phyloP scores from a whole-genome alignment of 2,888 invertebrate species.

The Temnothorax ravouxi region DNA sequence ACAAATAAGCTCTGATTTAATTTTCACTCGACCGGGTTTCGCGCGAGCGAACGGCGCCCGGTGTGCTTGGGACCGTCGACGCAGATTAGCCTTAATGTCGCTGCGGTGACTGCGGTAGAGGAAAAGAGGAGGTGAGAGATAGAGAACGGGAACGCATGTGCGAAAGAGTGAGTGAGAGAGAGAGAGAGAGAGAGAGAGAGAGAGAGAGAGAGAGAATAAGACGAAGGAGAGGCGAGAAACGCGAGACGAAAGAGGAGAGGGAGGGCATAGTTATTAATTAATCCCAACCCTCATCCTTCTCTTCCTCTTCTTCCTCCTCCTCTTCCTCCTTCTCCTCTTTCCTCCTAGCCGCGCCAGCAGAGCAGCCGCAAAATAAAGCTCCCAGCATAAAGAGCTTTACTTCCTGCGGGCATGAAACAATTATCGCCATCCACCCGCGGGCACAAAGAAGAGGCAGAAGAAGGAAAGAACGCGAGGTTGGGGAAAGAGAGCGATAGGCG shows the following conservation, averaged over 20 bases:
- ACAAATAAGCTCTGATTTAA: constrained; percentile 83
- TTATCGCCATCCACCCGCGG: constrained; percentile 77
- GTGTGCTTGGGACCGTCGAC: constrained; percentile 68
- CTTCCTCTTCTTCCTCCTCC: constrained; percentile 52
- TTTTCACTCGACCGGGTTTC: constrained; percentile 78
- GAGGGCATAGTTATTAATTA: constrained; percentile 81
- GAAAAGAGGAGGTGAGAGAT: constrained; percentile 49
- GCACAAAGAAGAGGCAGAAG: constrained; percentile 71
- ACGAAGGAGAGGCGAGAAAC: constrained; percentile 14
- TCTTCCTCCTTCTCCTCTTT: neutral
- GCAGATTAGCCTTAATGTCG: constrained; percentile 81
- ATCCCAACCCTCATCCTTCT: constrained; percentile 74
- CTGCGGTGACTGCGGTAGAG: constrained; percentile 60
- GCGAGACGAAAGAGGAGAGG: constrained; percentile 47
- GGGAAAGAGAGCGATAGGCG: constrained; percentile 32
- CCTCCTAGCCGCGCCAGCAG: constrained; percentile 64
- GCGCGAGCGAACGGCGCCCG: constrained; percentile 52
- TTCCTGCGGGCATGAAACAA: constrained; percentile 79
- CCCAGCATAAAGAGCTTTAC: constrained; percentile 78
- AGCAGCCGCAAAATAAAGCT: constrained; percentile 81
- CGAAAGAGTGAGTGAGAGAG: neutral
- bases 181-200: constrained; percentile 12
- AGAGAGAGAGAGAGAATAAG: constrained; percentile 18
- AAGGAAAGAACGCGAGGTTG: constrained; percentile 64
- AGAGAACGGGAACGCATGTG: neutral